Conservation (phyloP, 2,888 invertebrate species). For the Nipponacmea schrenckii region DNA sequence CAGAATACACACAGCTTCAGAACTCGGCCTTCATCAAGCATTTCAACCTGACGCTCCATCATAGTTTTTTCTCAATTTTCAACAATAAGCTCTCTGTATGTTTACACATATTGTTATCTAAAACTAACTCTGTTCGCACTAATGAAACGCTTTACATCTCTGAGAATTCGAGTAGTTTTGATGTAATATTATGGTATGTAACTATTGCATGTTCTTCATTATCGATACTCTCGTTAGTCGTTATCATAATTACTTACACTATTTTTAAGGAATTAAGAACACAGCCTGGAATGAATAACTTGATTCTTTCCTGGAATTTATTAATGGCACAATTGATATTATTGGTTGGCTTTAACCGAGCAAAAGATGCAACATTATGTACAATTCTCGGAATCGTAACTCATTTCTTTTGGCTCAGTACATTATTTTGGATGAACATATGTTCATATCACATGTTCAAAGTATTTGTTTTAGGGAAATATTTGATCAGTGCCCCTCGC, state of each 20-base stretch:
- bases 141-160: background rate
- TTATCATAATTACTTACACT: constrained; percentile 36
- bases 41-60: background rate
- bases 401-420: constrained; percentile 40
- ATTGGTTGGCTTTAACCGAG: constrained; percentile 24
- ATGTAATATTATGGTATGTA: background rate
- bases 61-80: background rate
- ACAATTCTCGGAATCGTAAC: constrained; percentile 31
- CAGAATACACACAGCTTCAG: background rate
- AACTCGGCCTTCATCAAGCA: background rate
- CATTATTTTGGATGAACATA: constrained; percentile 37
- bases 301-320: constrained; percentile 31
- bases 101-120: background rate
- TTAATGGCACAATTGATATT: constrained; percentile 33
- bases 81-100: background rate
- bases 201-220: constrained; percentile 10
- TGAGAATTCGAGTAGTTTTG: background rate
- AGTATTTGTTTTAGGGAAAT: constrained; percentile 17
- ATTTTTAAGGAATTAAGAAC: constrained; percentile 28
- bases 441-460: constrained; percentile 39
- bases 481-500: constrained; percentile 1
- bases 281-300: constrained; percentile 36
- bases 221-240: constrained; percentile 30
- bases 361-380: constrained; percentile 23
- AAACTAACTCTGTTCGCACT: background rate